These are phyloP conservation scores for Prionailurus bengalensis DNA, from an alignment of 2,113 vertebrate genomes.

Conservation along the genomic window DNA sequence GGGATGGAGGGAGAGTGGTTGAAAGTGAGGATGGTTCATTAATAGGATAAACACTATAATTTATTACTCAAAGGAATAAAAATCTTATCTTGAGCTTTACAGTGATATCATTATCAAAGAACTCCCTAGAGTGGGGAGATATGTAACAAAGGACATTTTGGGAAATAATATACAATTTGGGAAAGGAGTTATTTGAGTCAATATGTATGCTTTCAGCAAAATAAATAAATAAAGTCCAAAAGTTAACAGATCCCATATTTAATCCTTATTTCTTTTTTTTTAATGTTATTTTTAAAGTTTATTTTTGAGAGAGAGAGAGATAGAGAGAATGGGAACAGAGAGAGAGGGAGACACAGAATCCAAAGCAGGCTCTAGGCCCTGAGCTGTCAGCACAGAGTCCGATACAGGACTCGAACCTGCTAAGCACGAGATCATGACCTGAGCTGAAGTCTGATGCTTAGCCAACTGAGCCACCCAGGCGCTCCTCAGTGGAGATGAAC, in stretches of 20 bases:
- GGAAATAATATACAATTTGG: not conserved
- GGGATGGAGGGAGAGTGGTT: not conserved
- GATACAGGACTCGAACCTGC: too few species aligned
- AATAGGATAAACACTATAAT: not conserved
- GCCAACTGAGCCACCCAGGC: too few species aligned
- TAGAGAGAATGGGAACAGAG: too few species aligned
- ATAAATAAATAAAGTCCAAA: not conserved
- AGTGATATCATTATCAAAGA: not conserved
- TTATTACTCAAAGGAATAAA: not conserved
- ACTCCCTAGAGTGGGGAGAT: not conserved
- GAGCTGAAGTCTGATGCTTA: too few species aligned
- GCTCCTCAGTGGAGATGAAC: not conserved
- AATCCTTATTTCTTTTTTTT: not conserved
- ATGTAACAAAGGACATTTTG: not conserved
- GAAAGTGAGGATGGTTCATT: not conserved
- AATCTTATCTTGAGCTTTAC: not conserved
- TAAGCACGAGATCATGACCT: too few species aligned
- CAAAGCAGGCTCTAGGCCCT: too few species aligned
- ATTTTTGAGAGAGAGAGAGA: too few species aligned
- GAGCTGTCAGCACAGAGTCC: too few species aligned
- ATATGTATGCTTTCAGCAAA: not conserved
- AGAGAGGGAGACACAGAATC: too few species aligned
- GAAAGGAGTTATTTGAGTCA: not conserved
- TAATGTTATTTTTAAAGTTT: too few species aligned
- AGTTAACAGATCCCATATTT: not conserved